Evolutionary conservation across 2,113 vertebrate genomes (phyloP).

Genomic region (Blennius ocellaris): DNA sequence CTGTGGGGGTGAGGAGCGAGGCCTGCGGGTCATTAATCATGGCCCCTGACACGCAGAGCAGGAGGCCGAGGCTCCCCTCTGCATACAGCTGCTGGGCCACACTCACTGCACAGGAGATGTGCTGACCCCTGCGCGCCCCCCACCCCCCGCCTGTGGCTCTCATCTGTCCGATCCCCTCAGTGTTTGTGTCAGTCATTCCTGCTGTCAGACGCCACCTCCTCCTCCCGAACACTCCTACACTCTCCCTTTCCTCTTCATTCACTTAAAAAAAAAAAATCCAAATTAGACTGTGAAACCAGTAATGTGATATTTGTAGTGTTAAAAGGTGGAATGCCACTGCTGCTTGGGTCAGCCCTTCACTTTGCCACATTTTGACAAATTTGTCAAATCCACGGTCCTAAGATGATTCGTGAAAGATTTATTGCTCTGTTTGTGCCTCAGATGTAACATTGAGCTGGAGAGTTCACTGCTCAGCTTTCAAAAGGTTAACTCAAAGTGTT

Average conservation of each 20-base stretch:
- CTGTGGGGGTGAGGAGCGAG: constrained; percentile 47
- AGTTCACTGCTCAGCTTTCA: too few species aligned
- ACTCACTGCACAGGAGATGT: constrained; percentile 74
- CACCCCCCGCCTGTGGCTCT: constrained; percentile 59
- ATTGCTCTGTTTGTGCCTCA: too few species aligned
- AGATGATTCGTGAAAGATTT: too few species aligned
- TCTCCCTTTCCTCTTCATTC: constrained; percentile 5
- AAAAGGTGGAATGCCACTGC: neutral
- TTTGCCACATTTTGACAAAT: neutral
- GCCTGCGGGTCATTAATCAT: constrained; percentile 82
- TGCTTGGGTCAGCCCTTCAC: neutral
- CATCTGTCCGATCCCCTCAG: constrained; percentile 69
- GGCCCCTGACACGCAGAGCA: constrained; percentile 82
- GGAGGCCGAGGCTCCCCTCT: constrained; percentile 77
- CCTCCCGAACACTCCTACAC: neutral
- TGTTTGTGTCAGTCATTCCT: constrained; percentile 71
- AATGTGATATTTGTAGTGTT: neutral
- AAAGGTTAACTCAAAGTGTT: too few species aligned
- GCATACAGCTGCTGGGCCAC: constrained; percentile 82
- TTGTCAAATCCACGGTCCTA: too few species aligned
- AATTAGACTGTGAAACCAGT: constrained; percentile 8
- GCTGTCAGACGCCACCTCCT: constrained; percentile 50
- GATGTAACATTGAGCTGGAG: too few species aligned
- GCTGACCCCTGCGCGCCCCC: constrained; percentile 57
- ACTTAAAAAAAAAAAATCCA: neutral